Percentiles rank a stretch among this genome's conserved stretches.
Conservation (phyloP, 2,797 vertebrate genomes). For the Ctenochaetus hawaiiensis region DNA sequence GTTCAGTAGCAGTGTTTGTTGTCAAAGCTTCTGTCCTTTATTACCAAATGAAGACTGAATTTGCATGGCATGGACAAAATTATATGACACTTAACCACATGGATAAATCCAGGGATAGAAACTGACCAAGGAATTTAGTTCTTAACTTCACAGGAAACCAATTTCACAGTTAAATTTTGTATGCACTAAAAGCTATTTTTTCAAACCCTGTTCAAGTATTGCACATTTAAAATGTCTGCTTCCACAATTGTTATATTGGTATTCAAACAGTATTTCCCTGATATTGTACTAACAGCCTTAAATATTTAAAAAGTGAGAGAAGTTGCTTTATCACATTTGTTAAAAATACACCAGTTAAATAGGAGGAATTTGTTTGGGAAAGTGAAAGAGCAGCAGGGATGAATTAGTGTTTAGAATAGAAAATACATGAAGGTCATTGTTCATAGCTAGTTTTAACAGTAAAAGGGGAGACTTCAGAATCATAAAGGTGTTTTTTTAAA, state of each 20-base stretch:
- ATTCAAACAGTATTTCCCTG: constrained; percentile 1
- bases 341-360: too few species aligned
- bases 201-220: not conserved
- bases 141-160: not conserved
- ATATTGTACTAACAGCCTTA: not conserved
- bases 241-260: not conserved
- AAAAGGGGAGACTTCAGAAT: too few species aligned
- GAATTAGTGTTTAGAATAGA: too few species aligned
- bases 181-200: not conserved
- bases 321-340: not conserved
- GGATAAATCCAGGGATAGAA: not conserved
- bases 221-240: constrained; percentile 7
- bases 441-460: too few species aligned
- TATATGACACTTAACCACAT: too few species aligned
- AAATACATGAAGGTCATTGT: too few species aligned
- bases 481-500: too few species aligned
- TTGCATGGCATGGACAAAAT: too few species aligned
- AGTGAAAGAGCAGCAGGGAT: too few species aligned
- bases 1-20: not conserved
- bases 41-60: not conserved
- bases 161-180: constrained; percentile 1
- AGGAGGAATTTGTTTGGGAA: too few species aligned
- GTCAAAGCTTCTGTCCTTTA: constrained; percentile 2
- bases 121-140: constrained; percentile 12
- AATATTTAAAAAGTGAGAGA: not conserved